Percentiles rank a stretch among this genome's conserved stretches.
Evolutionary conservation across 2,797 vertebrate species (phyloP).

Genomic region (Falco columbarius): DNA sequence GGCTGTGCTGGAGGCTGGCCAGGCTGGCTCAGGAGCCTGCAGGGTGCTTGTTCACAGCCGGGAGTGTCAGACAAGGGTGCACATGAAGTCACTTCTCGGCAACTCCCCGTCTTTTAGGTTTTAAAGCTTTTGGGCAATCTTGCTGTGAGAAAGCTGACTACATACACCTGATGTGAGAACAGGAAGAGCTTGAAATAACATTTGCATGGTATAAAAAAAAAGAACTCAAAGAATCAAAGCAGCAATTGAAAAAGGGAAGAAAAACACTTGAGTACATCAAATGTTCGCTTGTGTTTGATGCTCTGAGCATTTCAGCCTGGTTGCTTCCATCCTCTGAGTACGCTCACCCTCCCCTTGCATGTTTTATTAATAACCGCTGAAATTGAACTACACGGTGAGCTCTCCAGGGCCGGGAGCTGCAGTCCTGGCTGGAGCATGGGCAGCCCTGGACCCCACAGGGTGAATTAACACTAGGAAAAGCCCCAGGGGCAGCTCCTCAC

Average conservation of each 20-base stretch:
- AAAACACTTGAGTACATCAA: neutral
- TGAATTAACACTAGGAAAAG: neutral
- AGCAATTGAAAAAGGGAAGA: neutral
- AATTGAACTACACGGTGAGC: neutral
- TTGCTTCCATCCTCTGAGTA: neutral
- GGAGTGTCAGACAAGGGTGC: neutral
- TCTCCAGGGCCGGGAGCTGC: neutral
- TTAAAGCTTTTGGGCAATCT: neutral
- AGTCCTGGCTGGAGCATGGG: accelerated
- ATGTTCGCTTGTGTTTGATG: neutral
- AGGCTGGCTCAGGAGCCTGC: neutral
- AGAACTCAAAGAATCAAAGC: neutral
- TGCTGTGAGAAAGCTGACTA: neutral
- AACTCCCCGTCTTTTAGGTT: accelerated
- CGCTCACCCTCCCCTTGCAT: neutral
- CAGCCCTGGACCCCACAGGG: neutral
- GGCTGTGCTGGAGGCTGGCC: neutral
- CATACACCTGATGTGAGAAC: neutral
- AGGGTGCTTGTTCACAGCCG: too few species aligned
- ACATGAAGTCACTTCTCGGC: neutral
- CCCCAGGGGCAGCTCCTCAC: neutral
- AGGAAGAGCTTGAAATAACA: neutral
- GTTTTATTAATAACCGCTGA: neutral
- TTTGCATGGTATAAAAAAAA: neutral
- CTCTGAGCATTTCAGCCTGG: neutral